Base-by-base conservation (phyloP, 2,888 invertebrate genomes). In the Oxyscelio sp. region DNA sequence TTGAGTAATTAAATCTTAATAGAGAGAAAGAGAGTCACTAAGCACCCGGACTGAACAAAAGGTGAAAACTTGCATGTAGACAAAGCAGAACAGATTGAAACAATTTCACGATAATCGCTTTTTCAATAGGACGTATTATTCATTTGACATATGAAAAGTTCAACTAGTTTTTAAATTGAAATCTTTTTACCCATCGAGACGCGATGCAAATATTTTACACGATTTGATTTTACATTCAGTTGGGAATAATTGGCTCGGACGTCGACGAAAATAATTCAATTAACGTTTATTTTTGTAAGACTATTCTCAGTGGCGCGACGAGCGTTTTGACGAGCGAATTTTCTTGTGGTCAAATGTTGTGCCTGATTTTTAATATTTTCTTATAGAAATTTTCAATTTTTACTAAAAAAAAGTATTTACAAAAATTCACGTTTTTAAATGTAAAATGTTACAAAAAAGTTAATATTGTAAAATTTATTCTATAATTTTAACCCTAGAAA, bases 31-130 rank as follows among this genome's bases (percentile, higher is more conserved):
- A n/a, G 17, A 43, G 56, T 58, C 40, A 38, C 58, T 59, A 52
- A 59, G 68, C 58, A 68, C 66, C 68, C 15, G 50, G 5, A 11
- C 45, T 68, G 52, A 50, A 80, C 71, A 73, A 80, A 79, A 80
- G 80, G 9, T 66, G 65, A 66, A 74, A 74, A 74, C 54, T 61
- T 61, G 61, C 24, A 34, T 31, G 73, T 73, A 74, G 74, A 74
- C 56, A 81, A 81, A 68, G 70, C 61, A 68, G 63, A 81, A 63
- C 68, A 70, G 75, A 75, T 75, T 70, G 75, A 75, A 68, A 75
- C 74, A 70, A 81, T 81, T 75, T 70, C 56, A n/a, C 34, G 75
- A 81, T 81, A 81, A 81, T 81, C 81, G 68, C 74, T 81, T 81
- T 81, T 74, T 66, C 74, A 50, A 81, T 81, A 74, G 58, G 63